Percentiles rank a stretch among this genome's conserved stretches.
phyloP scores from a whole-genome alignment of 1,140 invertebrate species.

The Drosophila azteca region DNA sequence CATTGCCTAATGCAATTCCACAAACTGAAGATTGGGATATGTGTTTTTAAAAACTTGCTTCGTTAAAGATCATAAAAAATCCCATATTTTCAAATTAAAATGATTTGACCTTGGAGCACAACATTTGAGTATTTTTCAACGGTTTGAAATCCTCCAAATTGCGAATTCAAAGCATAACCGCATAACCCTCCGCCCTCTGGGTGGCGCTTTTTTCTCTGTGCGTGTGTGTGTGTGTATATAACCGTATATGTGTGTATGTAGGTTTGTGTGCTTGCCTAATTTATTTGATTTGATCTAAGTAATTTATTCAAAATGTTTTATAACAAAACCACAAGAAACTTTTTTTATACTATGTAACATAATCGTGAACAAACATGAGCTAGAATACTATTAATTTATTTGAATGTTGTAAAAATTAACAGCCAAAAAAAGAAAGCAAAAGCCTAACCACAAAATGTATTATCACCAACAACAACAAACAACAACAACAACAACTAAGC shows the following conservation, averaged over 20 bases:
- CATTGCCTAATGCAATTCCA: too few relatives aligned
- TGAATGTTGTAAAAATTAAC: constrained; percentile 75
- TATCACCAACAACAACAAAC: constrained; percentile 30
- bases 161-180: too few relatives aligned
- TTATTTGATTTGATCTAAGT: constrained; percentile 63
- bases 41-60: too few relatives aligned
- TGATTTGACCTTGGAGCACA: too few relatives aligned
- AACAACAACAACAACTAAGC: not conserved
- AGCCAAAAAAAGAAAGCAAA: constrained; percentile 64
- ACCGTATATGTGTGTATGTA: constrained; percentile 22
- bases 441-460: constrained; percentile 64
- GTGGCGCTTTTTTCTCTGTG: not conserved
- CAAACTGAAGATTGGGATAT: too few relatives aligned
- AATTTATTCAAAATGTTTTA: constrained; percentile 50
- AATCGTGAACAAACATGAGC: not conserved
- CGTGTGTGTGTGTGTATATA: constrained; percentile 29
- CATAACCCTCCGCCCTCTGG: not conserved
- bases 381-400: constrained; percentile 53
- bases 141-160: too few relatives aligned
- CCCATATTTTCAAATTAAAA: too few relatives aligned
- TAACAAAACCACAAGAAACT: not conserved
- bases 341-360: constrained; percentile 15
- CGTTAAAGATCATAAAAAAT: too few relatives aligned
- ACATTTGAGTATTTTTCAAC: too few relatives aligned
- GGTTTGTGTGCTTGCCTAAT: constrained; percentile 41